Base-by-base conservation (phyloP, 2,797 vertebrate species). In the Rhinophrynus dorsalis region DNA sequence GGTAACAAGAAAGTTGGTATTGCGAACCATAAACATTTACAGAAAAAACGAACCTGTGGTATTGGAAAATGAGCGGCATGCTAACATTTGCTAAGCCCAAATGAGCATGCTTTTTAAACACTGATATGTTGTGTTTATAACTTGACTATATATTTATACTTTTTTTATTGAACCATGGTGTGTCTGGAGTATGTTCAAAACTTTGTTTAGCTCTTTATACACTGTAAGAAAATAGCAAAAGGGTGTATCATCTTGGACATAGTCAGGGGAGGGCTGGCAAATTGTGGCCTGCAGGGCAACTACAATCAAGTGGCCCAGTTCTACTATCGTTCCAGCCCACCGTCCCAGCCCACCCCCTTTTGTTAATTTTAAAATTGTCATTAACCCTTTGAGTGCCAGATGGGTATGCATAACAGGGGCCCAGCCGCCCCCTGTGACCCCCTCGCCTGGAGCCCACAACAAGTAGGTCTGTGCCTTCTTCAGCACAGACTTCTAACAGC, bases 91-190 rank as follows among this genome's bases (percentile, higher is more conserved):
- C 68, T 57, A 30, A 63, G 52, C 68, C 17, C 21, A 44, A 63
- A 57, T 64, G 51, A 64, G 42, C 30, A 38, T 11, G 24, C 51
- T 21, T 15, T 64, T 40, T 18, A 64, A 47, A 57, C 68, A 71
- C 24, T 26, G 18, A 40, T 29, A 44, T 38, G 63, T 70, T 63
- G 50, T 56, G 59, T 63, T 63, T 70, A 63, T 42, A 56, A 2
- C 21, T 11, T 51, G 68, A 29, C 42, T 57, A 35, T 30, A 57
- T 57, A 30, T 38, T 6, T 71, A 57, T 58, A 63, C 58, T 35
- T 47, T 57, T 40, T 50, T 40, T 40, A 64, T 64, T 71, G 51
- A 71, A 56, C 59, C 68, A 55, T 71, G 68, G 47, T 64, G 60
- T 37, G 42, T 40, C 50, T 64, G 68, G 51, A 57, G 20, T 6